Evolutionary conservation across 2,797 vertebrate species (phyloP).

Genomic region (Rhinichthys osculus): DNA sequence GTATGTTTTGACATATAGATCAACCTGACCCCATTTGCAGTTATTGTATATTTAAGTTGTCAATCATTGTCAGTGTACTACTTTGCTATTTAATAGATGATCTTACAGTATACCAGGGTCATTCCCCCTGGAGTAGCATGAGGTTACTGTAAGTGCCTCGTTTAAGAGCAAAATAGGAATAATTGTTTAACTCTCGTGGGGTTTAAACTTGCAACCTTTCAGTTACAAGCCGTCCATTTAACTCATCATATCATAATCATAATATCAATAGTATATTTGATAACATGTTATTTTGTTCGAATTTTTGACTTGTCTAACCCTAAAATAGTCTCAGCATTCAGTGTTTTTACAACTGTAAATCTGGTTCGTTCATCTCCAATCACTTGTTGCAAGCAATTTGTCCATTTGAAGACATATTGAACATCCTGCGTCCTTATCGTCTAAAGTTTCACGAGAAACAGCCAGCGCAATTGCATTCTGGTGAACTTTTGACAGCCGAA

Average conservation of each 20-base stretch:
- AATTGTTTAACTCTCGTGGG: neutral
- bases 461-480: neutral
- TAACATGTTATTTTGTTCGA: neutral
- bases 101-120: neutral
- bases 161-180: neutral
- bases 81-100: neutral
- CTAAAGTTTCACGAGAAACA: slow-evolving; percentile 29
- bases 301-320: neutral
- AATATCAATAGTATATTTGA: neutral
- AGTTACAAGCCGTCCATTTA: neutral
- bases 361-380: neutral
- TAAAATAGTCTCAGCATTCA: neutral
- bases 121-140: neutral
- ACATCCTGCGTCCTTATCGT: neutral
- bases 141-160: neutral
- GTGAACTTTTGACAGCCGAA: slow-evolving; percentile 42
- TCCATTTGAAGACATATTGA: neutral
- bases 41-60: neutral
- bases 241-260: neutral
- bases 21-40: neutral
- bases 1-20: neutral
- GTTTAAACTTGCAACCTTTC: neutral
- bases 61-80: neutral
- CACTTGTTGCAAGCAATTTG: neutral
- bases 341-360: neutral